phyloP scores from a whole-genome alignment of 2,888 invertebrate species.

The Parascotia fuliginaria region DNA sequence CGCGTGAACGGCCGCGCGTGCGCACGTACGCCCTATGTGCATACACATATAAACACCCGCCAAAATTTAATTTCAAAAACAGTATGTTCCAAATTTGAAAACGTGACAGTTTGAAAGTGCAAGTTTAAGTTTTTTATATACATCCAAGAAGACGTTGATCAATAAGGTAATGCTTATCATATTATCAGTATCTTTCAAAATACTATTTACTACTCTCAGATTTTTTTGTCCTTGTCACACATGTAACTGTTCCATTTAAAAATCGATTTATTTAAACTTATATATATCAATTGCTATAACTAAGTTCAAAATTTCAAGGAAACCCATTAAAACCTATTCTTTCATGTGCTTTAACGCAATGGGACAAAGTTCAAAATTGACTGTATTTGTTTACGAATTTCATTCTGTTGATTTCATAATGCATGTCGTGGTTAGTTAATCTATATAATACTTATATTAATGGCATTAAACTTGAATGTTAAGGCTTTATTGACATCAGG shows the following conservation, averaged over 20 bases:
- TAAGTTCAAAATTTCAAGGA: constrained; percentile 33
- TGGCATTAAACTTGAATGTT: constrained; percentile 5
- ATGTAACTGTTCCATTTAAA: constrained; percentile 18
- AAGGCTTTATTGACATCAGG: not conserved
- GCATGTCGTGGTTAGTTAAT: constrained; percentile 21
- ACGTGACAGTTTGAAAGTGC: constrained; percentile 62
- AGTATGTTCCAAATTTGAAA: constrained; percentile 50
- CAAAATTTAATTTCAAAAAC: constrained; percentile 52
- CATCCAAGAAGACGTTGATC: constrained; percentile 48
- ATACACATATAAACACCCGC: constrained; percentile 52
- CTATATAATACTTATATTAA: constrained; percentile 16
- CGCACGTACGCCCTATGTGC: constrained; percentile 57
- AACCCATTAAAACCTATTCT: constrained; percentile 18
- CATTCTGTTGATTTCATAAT: constrained; percentile 30
- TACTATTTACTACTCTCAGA: constrained; percentile 10
- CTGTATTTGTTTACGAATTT: constrained; percentile 13
- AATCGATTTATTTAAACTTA: constrained; percentile 17
- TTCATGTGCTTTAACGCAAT: constrained; percentile 23
- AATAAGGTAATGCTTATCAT: constrained; percentile 51
- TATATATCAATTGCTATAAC: constrained; percentile 28
- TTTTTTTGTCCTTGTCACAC: constrained; percentile 15
- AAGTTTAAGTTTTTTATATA: constrained; percentile 50
- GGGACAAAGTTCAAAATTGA: constrained; percentile 33
- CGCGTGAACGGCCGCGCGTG: constrained; percentile 66
- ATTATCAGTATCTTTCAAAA: constrained; percentile 39